These are phyloP conservation scores for Nycticryphes semicollaris DNA, from an alignment of 2,113 vertebrate genomes.

Conservation along the genomic window DNA sequence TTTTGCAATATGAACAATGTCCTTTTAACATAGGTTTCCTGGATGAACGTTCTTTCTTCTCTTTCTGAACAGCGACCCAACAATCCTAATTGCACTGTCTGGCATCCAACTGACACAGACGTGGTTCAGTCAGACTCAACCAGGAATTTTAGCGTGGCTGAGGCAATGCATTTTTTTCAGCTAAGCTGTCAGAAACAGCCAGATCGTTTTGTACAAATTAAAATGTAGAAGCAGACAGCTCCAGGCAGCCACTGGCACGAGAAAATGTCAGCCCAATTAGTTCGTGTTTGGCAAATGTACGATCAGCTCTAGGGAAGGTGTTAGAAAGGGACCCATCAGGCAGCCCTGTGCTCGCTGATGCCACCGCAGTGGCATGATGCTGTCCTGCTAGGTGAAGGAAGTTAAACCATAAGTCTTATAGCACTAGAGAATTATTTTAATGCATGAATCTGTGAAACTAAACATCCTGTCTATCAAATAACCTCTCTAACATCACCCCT, in stretches of 20 bases:
- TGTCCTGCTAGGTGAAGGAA: background rate
- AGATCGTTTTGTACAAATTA: background rate
- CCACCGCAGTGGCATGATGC: accelerated
- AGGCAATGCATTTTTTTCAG: background rate
- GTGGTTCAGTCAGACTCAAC: background rate
- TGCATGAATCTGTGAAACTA: background rate
- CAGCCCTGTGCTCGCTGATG: background rate
- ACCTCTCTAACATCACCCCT: no score
- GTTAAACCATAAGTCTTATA: background rate
- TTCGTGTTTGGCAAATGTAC: background rate
- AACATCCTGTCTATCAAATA: background rate
- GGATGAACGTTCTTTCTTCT: background rate
- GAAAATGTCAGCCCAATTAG: background rate
- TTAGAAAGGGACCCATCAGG: background rate
- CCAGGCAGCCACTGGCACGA: background rate
- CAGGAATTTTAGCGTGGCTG: background rate
- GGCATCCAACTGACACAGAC: background rate
- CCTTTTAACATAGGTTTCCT: background rate
- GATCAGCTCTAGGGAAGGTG: background rate
- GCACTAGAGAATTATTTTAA: background rate
- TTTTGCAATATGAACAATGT: background rate
- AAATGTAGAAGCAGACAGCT: background rate
- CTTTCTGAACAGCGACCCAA: background rate
- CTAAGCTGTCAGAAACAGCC: background rate
- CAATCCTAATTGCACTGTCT: background rate